These are phyloP conservation scores for Temnothorax nylanderi DNA, from an alignment of 1,140 invertebrate species.

Conservation along the genomic window DNA sequence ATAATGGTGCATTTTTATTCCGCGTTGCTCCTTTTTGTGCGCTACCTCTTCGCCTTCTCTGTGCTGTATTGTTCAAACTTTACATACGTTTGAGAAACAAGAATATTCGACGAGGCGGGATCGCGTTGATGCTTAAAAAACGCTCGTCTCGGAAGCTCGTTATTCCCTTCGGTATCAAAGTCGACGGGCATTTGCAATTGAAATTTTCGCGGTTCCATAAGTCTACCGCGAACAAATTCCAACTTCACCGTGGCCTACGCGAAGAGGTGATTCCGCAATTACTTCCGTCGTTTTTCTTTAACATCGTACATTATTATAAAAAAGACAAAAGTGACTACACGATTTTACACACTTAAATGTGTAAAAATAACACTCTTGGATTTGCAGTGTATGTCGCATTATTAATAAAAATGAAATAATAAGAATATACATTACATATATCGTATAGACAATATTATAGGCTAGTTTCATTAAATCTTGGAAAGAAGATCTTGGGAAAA, in stretches of 20 bases:
- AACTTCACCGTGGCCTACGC: slow-evolving; percentile 19
- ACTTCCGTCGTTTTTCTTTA: neutral
- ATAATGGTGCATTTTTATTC: slow-evolving; percentile 50
- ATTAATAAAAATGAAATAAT: neutral
- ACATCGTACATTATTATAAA: neutral
- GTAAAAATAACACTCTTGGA: too few relatives aligned
- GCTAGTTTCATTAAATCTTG: neutral
- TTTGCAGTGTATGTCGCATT: neutral
- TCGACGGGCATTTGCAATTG: slow-evolving; percentile 49
- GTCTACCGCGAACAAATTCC: slow-evolving; percentile 44
- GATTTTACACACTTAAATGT: too few relatives aligned
- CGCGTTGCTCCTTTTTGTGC: slow-evolving; percentile 36
- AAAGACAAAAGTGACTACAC: neutral
- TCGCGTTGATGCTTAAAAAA: slow-evolving; percentile 57
- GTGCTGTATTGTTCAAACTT: slow-evolving; percentile 56
- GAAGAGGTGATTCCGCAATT: slow-evolving; percentile 26
- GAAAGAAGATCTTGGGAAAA: neutral
- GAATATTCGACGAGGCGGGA: slow-evolving; percentile 58
- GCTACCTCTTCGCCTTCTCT: slow-evolving; percentile 21
- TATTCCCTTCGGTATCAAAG: slow-evolving; percentile 55
- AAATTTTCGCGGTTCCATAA: slow-evolving; percentile 44
- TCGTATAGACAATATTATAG: neutral
- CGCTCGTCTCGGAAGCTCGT: slow-evolving; percentile 46
- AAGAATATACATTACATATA: neutral
- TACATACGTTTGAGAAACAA: slow-evolving; percentile 61